phyloP scores from a whole-genome alignment of 2,113 vertebrate species.

The Cheirogaleus medius region DNA sequence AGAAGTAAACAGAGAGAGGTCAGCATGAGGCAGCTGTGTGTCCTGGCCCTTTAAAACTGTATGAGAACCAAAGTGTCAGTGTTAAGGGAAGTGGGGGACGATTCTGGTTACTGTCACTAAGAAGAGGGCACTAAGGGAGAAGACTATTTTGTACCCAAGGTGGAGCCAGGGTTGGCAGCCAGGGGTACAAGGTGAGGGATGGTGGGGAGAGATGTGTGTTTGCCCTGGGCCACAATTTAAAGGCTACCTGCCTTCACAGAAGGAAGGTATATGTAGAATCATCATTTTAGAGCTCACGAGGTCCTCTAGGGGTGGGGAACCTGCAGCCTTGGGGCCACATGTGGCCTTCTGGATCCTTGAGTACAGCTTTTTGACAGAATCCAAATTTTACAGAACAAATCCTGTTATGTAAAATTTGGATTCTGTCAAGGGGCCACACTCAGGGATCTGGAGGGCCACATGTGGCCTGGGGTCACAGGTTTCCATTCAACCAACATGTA shows the following conservation, averaged over 20 bases:
- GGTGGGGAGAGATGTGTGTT: neutral
- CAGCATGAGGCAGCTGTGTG: conserved; percentile 36
- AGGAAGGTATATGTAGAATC: neutral
- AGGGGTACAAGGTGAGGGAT: fast-evolving
- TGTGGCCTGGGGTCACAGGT: no score
- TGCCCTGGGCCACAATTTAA: neutral
- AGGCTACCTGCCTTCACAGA: neutral
- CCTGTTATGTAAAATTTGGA: no score
- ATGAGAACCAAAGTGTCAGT: conserved; percentile 53
- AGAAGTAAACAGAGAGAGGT: conserved; percentile 62
- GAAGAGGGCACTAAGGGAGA: conserved; percentile 70
- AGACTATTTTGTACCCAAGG: neutral
- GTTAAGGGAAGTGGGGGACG: neutral
- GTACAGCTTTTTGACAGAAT: no score
- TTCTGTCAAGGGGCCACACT: no score
- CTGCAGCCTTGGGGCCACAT: no score
- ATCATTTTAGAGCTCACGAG: neutral
- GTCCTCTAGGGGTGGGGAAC: neutral
- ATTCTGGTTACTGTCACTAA: conserved; percentile 52
- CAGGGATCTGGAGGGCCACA: no score
- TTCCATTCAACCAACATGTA: neutral
- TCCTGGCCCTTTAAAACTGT: conserved; percentile 71
- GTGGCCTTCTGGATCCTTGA: no score
- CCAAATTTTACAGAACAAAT: no score
- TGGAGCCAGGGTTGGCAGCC: neutral